Conservation (phyloP, 2,888 invertebrate species). For the Erebia aethiops region DNA sequence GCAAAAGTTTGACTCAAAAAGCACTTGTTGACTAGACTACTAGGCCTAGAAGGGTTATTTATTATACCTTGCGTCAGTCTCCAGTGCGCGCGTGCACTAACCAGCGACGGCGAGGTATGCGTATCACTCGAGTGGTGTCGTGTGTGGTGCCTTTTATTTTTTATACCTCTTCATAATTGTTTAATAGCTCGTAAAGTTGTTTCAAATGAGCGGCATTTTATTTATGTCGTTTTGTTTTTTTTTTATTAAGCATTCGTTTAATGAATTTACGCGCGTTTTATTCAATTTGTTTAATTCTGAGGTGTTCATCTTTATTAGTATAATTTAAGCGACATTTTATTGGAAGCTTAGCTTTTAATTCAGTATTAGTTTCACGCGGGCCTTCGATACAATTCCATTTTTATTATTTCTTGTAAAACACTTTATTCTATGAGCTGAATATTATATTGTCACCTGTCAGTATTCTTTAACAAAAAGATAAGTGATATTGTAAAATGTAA, state of each 20-base stretch:
- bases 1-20: too few species aligned
- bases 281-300: conserved; percentile 13
- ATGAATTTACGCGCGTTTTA: conserved; percentile 17
- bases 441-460: neutral
- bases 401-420: neutral
- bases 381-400: neutral
- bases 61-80: neutral
- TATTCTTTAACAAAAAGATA: neutral
- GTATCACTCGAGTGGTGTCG: neutral
- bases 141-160: neutral
- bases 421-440: neutral
- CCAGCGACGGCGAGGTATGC: neutral
- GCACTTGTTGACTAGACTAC: too few species aligned
- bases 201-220: conserved; percentile 24
- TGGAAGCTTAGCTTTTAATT: neutral
- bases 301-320: conserved; percentile 24
- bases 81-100: neutral
- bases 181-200: conserved; percentile 24
- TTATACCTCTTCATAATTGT: conserved; percentile 17
- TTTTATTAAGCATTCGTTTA: conserved; percentile 14
- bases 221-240: conserved; percentile 18
- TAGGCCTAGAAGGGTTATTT: neutral
- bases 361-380: neutral
- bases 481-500: neutral
- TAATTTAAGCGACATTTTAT: conserved; percentile 3